Evolutionary conservation across 2,888 invertebrate species (phyloP).

Genomic region (Chrysina gloriosa): DNA sequence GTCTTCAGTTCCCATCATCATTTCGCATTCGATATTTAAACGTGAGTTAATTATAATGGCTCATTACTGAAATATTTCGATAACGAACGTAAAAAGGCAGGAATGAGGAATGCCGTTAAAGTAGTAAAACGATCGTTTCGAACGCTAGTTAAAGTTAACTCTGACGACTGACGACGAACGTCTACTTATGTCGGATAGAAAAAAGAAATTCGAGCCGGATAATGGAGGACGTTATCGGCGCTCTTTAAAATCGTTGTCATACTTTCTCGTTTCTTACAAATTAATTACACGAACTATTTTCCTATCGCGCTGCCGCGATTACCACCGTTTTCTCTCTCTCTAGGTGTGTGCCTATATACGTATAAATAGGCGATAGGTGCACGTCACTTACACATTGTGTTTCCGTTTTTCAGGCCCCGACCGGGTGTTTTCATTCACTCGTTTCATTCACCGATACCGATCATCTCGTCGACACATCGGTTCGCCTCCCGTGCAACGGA

Average conservation of each 20-base stretch:
- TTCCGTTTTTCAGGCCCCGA: slow-evolving; percentile 40
- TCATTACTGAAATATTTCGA: too few species aligned
- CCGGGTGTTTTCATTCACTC: slow-evolving; percentile 40
- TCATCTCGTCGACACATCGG: slow-evolving; percentile 24
- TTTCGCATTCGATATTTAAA: too few species aligned
- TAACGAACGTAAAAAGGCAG: too few species aligned
- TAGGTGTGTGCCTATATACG: slow-evolving; percentile 8
- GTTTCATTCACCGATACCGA: slow-evolving; percentile 20
- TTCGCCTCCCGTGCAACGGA: slow-evolving; percentile 46
- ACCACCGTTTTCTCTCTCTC: too few species aligned
- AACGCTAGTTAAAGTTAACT: neutral
- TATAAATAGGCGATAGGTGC: slow-evolving; percentile 1
- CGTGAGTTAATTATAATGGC: too few species aligned
- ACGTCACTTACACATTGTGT: slow-evolving; percentile 23
- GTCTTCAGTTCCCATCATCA: too few species aligned
- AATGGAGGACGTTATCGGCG: neutral
- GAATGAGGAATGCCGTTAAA: too few species aligned
- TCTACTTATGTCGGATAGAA: neutral
- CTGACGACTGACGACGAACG: neutral
- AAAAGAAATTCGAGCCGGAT: slow-evolving; percentile 7
- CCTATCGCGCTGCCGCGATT: slow-evolving; percentile 10
- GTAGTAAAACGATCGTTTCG: too few species aligned
- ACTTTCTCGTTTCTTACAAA: slow-evolving; percentile 29
- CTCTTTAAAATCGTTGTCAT: slow-evolving; percentile 26
- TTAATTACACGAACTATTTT: slow-evolving; percentile 28